Evolutionary conservation across 53 echinoderm and acorn worm genomes (phyloP).

Genomic region (Paelopatides confundens): DNA sequence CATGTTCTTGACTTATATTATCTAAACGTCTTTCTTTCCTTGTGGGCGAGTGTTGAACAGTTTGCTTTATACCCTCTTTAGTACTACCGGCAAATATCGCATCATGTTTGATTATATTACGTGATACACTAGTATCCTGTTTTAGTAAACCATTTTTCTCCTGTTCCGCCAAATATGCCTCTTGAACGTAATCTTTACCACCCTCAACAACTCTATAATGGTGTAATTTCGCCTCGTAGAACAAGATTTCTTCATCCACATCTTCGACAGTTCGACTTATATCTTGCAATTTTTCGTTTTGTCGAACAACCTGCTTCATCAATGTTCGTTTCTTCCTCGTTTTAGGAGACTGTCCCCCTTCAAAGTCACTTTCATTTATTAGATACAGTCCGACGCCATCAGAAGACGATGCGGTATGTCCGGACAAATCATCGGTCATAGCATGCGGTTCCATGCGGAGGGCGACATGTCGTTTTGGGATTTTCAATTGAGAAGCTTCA

Average conservation of each 20-base stretch:
- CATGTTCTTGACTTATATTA: neutral
- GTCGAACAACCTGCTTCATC: conserved; percentile 73
- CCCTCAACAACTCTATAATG: conserved; percentile 74
- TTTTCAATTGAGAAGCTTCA: conserved; percentile 33
- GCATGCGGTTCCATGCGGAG: conserved; percentile 13
- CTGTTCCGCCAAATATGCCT: conserved; percentile 72
- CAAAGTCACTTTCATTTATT: conserved; percentile 55
- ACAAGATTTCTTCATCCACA: conserved; percentile 86
- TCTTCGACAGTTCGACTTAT: conserved; percentile 74
- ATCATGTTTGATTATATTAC: neutral
- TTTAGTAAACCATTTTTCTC: neutral
- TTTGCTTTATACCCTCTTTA: neutral
- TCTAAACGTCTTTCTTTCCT: neutral
- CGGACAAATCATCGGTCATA: neutral
- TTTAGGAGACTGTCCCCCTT: conserved; percentile 38
- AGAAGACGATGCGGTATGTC: neutral
- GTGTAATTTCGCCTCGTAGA: conserved; percentile 90
- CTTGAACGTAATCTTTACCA: conserved; percentile 95
- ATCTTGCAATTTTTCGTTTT: conserved; percentile 82
- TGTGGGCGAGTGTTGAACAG: neutral
- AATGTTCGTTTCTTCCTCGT: conserved; percentile 54
- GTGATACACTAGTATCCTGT: neutral
- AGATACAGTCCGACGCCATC: conserved; percentile 56
- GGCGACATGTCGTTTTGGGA: conserved; percentile 46
- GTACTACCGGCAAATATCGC: neutral